phyloP scores from a whole-genome alignment of 1,140 invertebrate genomes.

The Odontomachus brunneus region DNA sequence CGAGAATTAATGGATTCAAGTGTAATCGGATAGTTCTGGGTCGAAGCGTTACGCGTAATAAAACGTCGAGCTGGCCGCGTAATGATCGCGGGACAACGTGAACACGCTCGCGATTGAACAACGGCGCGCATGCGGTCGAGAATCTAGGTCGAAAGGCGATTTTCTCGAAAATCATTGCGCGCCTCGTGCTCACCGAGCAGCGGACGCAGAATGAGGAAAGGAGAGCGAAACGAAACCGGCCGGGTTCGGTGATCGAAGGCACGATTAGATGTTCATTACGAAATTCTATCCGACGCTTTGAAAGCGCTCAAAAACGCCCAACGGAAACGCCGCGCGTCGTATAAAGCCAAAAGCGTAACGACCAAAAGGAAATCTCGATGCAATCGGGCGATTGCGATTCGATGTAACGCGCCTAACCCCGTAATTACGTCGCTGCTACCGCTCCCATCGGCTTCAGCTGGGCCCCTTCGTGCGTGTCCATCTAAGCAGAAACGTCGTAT shows the following conservation, averaged over 20 bases:
- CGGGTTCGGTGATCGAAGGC: background rate
- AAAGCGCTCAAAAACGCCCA: conserved; percentile 17
- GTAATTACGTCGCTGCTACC: conserved; percentile 61
- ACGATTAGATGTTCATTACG: conserved; percentile 13
- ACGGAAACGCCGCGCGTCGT: conserved; percentile 54
- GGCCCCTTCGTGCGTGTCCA: conserved; percentile 65
- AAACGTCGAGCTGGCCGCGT: conserved; percentile 39
- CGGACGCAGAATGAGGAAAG: background rate
- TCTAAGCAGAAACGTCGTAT: conserved; percentile 59
- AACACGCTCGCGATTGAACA: conserved; percentile 32
- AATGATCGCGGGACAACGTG: conserved; percentile 52
- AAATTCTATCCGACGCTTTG: conserved; percentile 20
- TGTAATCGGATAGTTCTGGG: conserved; percentile 51
- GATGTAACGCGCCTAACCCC: conserved; percentile 65
- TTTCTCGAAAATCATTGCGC: conserved; percentile 39
- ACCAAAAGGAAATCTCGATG: conserved; percentile 63
- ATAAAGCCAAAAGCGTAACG: conserved; percentile 62
- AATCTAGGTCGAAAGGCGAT: conserved; percentile 24
- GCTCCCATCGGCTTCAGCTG: conserved; percentile 43
- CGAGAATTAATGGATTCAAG: conserved; percentile 51
- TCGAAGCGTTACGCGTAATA: conserved; percentile 41
- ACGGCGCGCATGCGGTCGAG: background rate
- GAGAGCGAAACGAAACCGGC: conserved; percentile 9
- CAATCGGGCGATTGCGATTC: conserved; percentile 67
- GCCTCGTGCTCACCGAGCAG: background rate